Evolutionary conservation across 1,140 invertebrate species (phyloP), one percentile per base, ranked within the genome.

Genomic region (Protaetia brevitarsis): DNA sequence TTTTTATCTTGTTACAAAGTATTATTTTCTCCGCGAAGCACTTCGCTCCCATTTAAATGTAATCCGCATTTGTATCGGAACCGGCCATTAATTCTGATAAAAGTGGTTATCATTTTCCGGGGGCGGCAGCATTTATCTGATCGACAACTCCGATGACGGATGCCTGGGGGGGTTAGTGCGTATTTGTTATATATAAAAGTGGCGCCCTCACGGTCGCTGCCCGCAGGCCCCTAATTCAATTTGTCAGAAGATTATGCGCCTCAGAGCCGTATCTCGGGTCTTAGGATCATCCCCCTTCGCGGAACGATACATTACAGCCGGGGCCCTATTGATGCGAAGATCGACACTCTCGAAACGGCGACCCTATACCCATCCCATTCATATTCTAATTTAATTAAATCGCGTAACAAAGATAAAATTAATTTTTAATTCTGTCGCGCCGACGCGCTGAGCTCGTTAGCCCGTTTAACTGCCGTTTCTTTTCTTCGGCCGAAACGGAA

Each of bases 201-300:
- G 75, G 72, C 74, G 71, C 76, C 74, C 71, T 72, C 69, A 65
- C 63, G 66, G 71, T 30, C 63, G 66, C 66, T 63, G 70, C 70
- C 68, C 73, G 72, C 69, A 73, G 66, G n/a, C 41, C 75, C 75
- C 75, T 78, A 77, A 78, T 78, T 78, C 77, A 78, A 78, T 78
- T 78, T 78, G 77, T 77, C 76, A 77, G 76, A 74, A 78, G 77
- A 77, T 78, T 78, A 78, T 78, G 72, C 72, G 73, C 66, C n/a
- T 73, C 74, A 74, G 73, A 74, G 74, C 75, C 74, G 72, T 72
- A 78, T 73, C 74, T 73, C 73, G 41, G 23, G 41, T 16, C 37
- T 41, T 13, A 5, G 37, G 5, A 41, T 73, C 76, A 30, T 51
- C 11, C 61, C 72, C 71, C 70, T 70, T 73, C 23, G 10, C 21